Base-by-base conservation (phyloP, 2,888 invertebrate genomes). In the Athripsodes cinereus region DNA sequence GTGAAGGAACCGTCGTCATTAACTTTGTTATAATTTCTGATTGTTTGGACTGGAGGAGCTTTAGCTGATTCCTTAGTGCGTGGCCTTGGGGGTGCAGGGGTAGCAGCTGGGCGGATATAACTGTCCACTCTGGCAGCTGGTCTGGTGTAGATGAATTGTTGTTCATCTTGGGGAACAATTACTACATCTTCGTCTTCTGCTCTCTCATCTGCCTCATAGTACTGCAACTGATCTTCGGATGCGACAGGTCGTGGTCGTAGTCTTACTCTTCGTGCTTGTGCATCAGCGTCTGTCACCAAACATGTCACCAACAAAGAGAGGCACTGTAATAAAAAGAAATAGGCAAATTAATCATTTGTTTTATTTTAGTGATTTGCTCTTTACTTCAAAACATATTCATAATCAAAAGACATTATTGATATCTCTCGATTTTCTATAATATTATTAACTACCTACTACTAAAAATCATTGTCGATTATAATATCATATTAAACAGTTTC, bases 1-100 rank as follows among this genome's bases (percentile, higher is more conserved):
- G 90, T 90, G 73, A 90, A 91, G 58, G 88, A 89, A 57, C 90
- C 90, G 65, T 90, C 90, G 68, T 90, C 89, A 71, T 90, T 90
- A 40, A 85, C 83, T 75, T 90, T 89, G 69, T 89, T 90, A 72
- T 90, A 91, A 69, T 91, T 90, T 60, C 89, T 79, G 66, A 90
- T 87, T 16, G 91, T 91, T 74, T 90, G 89, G 1, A 91, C 89
- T 0, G 89, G 89, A 2, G 89, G 87, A 52, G 84, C 79, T 70
- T 84, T 87, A 1, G 76, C 69, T 2, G 79, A 74, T 64, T 87
- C 85, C 68, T 83, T 84, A 8, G 75, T 74, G 53, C 80, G 72
- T 1, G 75, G 69, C 22, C 72, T 71, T 52, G 72, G 68, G 1
- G 74, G 72, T 61, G 67, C 35, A 19, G 61, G 54, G 1, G 74